These are phyloP conservation scores for Bombus difficillimus DNA, from an alignment of 1,140 invertebrate genomes.

Conservation along the genomic window DNA sequence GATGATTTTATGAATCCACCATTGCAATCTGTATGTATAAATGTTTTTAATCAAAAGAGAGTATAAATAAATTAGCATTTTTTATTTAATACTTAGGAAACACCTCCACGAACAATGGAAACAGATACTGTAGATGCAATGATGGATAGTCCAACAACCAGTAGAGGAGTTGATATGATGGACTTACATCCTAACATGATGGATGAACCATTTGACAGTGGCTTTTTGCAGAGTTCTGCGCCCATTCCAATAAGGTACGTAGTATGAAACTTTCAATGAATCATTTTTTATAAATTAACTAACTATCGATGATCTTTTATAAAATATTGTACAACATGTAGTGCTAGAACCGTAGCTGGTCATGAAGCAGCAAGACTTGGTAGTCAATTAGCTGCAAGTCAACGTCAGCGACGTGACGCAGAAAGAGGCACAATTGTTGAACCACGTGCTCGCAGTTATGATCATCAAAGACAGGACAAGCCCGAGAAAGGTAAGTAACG, in stretches of 20 bases:
- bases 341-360: constrained; percentile 88
- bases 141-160: constrained; percentile 79
- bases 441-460: constrained; percentile 86
- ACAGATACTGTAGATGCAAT: constrained; percentile 71
- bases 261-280: background rate
- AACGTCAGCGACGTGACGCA: constrained; percentile 80
- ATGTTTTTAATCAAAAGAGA: background rate
- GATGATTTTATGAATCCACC: constrained; percentile 72
- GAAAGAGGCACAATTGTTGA: constrained; percentile 78
- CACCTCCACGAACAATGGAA: constrained; percentile 74
- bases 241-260: constrained; percentile 80
- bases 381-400: constrained; percentile 87
- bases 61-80: constrained; percentile 42
- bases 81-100: constrained; percentile 64
- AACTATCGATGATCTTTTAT: background rate
- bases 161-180: constrained; percentile 81
- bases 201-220: constrained; percentile 81
- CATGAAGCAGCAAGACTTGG: constrained; percentile 90
- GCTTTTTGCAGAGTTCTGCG: constrained; percentile 80
- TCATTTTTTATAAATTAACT: background rate
- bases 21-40: constrained; percentile 62
- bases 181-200: constrained; percentile 81
- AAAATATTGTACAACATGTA: constrained; percentile 51
- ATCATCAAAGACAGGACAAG: constrained; percentile 84
- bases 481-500: constrained; percentile 83